These are phyloP conservation scores for Caenorhabditis briggsae DNA, from an alignment of 1,140 invertebrate genomes.

Conservation along the genomic window DNA sequence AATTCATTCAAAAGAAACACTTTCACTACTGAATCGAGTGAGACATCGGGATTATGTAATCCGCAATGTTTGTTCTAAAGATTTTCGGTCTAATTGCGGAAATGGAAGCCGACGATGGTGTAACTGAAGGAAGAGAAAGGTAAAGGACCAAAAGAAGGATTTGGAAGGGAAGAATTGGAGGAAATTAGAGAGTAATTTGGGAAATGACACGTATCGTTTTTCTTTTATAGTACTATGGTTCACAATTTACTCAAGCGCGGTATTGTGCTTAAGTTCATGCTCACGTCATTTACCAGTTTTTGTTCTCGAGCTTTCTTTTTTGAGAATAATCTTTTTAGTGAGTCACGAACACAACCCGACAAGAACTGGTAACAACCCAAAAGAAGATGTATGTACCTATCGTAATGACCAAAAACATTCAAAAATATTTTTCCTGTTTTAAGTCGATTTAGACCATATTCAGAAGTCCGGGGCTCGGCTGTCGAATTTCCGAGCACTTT, in stretches of 20 bases:
- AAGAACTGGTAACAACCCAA: neutral
- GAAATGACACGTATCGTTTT: constrained; percentile 12
- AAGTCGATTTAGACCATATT: too few relatives aligned
- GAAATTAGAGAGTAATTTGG: neutral
- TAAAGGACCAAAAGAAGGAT: neutral
- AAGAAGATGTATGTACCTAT: too few relatives aligned
- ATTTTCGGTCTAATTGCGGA: constrained; percentile 51
- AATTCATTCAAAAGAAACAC: constrained; percentile 47
- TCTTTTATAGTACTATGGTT: constrained; percentile 36
- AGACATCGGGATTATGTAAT: constrained; percentile 56
- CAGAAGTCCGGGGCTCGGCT: too few relatives aligned
- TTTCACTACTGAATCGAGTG: constrained; percentile 49
- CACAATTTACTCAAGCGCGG: neutral
- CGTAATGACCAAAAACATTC: too few relatives aligned
- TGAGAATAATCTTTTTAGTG: neutral
- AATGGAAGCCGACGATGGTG: constrained; percentile 26
- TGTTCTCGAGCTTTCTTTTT: neutral
- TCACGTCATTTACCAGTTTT: constrained; percentile 53
- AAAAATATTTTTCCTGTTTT: too few relatives aligned
- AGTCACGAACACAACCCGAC: neutral
- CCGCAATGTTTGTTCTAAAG: constrained; percentile 47
- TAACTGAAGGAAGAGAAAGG: neutral
- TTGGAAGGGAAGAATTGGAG: neutral
- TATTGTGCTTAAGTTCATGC: neutral
- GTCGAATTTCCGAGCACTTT: too few relatives aligned